phyloP scores from a whole-genome alignment of 2,888 invertebrate species.

The Cryptus armator region DNA sequence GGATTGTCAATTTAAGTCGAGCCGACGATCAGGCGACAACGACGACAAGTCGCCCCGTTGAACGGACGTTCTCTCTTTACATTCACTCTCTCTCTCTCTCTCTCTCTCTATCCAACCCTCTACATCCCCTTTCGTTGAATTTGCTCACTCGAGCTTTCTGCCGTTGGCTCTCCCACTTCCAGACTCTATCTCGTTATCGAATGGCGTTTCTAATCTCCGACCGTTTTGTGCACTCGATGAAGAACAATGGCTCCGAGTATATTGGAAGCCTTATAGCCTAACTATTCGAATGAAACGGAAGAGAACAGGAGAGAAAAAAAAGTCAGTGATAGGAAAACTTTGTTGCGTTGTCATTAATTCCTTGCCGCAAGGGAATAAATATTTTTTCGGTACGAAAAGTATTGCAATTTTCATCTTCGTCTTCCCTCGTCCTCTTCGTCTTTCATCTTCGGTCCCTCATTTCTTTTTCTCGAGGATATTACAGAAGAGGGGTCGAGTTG shows the following conservation, averaged over 20 bases:
- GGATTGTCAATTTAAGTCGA: slow-evolving; percentile 13
- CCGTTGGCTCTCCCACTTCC: slow-evolving; percentile 1
- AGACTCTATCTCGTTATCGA: slow-evolving; percentile 15
- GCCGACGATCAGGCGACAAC: not conserved
- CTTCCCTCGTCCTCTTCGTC: not conserved
- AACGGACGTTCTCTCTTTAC: slow-evolving; percentile 19
- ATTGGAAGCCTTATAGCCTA: slow-evolving; percentile 66
- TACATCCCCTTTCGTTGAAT: slow-evolving; percentile 1
- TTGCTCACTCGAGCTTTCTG: not conserved
- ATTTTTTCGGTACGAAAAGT: slow-evolving; percentile 12
- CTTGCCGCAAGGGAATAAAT: slow-evolving; percentile 23
- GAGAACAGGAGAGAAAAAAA: not conserved
- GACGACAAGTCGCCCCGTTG: not conserved
- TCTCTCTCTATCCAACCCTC: not conserved
- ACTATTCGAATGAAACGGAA: slow-evolving; percentile 28
- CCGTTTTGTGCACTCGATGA: slow-evolving; percentile 48
- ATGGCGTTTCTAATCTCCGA: slow-evolving; percentile 57
- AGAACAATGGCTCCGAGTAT: slow-evolving; percentile 73
- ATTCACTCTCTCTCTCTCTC: not conserved
- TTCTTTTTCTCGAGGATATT: slow-evolving; percentile 14
- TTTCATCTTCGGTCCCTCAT: not conserved
- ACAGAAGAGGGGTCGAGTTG: not conserved
- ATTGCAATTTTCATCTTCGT: slow-evolving; percentile 15
- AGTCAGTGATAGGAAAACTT: not conserved
- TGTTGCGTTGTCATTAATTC: slow-evolving; percentile 35